phyloP scores from a whole-genome alignment of 2,888 invertebrate species.

The Drosophila incognita region DNA sequence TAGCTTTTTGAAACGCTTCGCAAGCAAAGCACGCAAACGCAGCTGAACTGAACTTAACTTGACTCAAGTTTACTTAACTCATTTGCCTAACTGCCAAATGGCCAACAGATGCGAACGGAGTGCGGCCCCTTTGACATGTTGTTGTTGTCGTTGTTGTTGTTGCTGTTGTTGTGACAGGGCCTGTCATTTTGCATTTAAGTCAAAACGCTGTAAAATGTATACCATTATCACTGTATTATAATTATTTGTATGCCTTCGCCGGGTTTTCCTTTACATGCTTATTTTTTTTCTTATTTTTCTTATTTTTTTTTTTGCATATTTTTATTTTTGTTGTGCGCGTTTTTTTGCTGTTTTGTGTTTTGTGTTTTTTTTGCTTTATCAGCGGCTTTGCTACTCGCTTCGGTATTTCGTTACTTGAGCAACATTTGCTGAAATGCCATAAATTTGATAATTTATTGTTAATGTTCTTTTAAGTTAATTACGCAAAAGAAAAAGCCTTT shows the following conservation, averaged over 20 bases:
- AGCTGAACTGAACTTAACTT: conserved; percentile 8
- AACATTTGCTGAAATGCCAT: conserved; percentile 68
- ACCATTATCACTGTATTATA: conserved; percentile 73
- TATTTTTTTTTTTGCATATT: conserved; percentile 31
- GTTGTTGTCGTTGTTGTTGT: conserved; percentile 19
- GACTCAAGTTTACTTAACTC: conserved; percentile 40
- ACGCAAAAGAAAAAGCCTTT: conserved; percentile 57
- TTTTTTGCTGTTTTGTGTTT: conserved; percentile 39
- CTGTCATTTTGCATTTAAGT: conserved; percentile 70
- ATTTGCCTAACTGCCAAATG: conserved; percentile 70
- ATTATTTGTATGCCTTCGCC: conserved; percentile 42
- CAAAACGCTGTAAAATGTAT: conserved; percentile 61
- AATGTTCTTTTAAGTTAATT: conserved; percentile 72
- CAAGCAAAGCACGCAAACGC: conserved; percentile 55
- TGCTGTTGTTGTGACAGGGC: conserved; percentile 43
- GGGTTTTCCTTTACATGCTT: conserved; percentile 20
- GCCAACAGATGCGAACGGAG: conserved; percentile 38
- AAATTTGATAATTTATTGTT: conserved; percentile 73
- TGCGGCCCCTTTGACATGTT: conserved; percentile 47
- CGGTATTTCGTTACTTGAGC: conserved; percentile 21
- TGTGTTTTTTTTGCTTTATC: conserved; percentile 64
- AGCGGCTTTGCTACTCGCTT: conserved; percentile 45
- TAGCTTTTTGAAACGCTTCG: conserved; percentile 13
- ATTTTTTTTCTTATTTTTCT: conserved; percentile 23
- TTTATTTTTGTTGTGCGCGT: conserved; percentile 25